phyloP scores from a whole-genome alignment of 1,140 invertebrate species.

The Zaprionus capensis region DNA sequence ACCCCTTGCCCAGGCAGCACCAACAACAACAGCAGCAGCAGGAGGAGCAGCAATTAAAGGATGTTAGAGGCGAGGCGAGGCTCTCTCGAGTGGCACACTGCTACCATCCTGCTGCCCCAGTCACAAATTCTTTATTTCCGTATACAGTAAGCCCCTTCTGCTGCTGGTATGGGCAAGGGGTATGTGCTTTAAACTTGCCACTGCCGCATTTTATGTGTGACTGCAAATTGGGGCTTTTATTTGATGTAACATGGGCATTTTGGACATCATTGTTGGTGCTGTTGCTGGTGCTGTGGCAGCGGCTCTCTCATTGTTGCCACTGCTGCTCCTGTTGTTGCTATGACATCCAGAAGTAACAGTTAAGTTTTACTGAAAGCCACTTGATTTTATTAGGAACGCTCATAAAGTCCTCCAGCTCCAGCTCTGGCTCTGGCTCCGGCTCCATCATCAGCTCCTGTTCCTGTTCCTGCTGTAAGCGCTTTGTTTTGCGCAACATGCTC shows the following conservation, averaged over 20 bases:
- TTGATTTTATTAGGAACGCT: slow-evolving; percentile 76
- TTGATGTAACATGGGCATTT: slow-evolving; percentile 59
- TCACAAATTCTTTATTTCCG: slow-evolving; percentile 26
- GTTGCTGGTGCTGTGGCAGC: background rate
- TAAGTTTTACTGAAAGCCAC: slow-evolving; percentile 76
- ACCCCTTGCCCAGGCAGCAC: slow-evolving; percentile 13
- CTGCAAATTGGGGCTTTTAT: slow-evolving; percentile 75
- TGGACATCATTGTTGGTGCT: slow-evolving; percentile 26
- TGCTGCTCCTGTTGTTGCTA: slow-evolving; percentile 31
- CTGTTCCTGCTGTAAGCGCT: background rate
- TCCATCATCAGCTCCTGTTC: background rate
- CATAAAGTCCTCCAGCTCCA: slow-evolving; percentile 55
- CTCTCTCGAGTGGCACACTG: slow-evolving; percentile 18
- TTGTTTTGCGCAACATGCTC: slow-evolving; percentile 1
- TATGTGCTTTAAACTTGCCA: slow-evolving; percentile 57
- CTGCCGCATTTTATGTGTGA: slow-evolving; percentile 55
- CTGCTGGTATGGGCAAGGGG: background rate
- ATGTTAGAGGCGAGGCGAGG: slow-evolving; percentile 21
- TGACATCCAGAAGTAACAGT: slow-evolving; percentile 58
- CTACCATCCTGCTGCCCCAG: slow-evolving; percentile 17
- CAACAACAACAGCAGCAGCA: slow-evolving; percentile 32
- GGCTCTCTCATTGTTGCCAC: background rate
- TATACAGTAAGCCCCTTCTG: background rate
- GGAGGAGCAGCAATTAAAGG: slow-evolving; percentile 27
- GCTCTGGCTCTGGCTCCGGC: too few species aligned